Conservation (phyloP, 53 echinoderm and acorn worm genomes). For the Hippasteria phrygiana region DNA sequence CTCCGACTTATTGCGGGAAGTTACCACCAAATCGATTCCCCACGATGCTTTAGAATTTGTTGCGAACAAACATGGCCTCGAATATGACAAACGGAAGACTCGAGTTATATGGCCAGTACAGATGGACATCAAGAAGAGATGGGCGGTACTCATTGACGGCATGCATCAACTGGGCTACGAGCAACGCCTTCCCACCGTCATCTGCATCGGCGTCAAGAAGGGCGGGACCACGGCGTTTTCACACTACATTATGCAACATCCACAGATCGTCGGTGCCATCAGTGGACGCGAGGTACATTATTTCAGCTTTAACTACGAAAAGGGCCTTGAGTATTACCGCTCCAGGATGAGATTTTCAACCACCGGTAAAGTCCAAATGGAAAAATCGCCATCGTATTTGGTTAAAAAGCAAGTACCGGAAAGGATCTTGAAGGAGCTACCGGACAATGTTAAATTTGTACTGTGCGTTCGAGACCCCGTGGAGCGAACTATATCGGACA, state of each 20-base stretch:
- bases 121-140: neutral
- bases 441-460: constrained; percentile 70
- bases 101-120: neutral
- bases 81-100: no score
- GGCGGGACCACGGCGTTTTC: constrained; percentile 59
- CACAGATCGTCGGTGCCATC: constrained; percentile 57
- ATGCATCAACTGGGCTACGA: constrained; percentile 45
- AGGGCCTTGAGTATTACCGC: constrained; percentile 71
- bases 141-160: neutral
- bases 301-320: constrained; percentile 70
- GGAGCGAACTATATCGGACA: constrained; percentile 77
- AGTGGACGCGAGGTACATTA: constrained; percentile 85
- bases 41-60: neutral
- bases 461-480: constrained; percentile 79
- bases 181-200: constrained; percentile 61
- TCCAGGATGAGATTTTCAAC: constrained; percentile 73
- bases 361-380: constrained; percentile 58
- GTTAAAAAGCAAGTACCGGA: constrained; percentile 63
- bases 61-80: neutral
- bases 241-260: constrained; percentile 43
- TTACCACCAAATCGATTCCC: neutral
- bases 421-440: constrained; percentile 57
- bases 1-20: neutral
- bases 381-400: constrained; percentile 82
- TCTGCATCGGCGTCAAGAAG: constrained; percentile 71